Evolutionary conservation across 2,797 vertebrate species (phyloP), one percentile per base, ranked within the genome.

Genomic region (Phalloptychus januarius): DNA sequence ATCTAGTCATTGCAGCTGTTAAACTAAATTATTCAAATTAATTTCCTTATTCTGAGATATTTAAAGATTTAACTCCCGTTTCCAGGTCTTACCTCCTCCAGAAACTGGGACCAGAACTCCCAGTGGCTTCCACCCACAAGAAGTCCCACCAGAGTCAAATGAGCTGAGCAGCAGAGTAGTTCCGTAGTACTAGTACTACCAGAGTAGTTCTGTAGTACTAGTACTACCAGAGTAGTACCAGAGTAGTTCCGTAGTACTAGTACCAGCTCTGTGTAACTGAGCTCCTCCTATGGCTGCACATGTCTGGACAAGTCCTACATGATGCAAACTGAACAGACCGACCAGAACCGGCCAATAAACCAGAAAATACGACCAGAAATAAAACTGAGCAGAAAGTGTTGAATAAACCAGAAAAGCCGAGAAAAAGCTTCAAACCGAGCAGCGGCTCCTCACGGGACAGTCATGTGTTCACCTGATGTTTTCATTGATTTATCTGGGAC

Each of bases 261-360:
- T 45, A 40, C 10, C 71, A 23, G 25, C 5, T 2, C 42, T 0
- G 28, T 16, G 2, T 36, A 8, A 36, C 15, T 5, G 31, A 67
- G 63, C 58, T 73, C 75, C 73, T 75, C 73, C 75, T 73, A 48
- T 40, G 36, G 70, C 20, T 31, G 70, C 8, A 77, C 79, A 77
- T 28, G 79, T 70, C 79, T 48, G 71, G 75, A 81, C 79, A 77
- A 33, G 76, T 54, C 28, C 75, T n/a, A 28, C 4, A 10, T 31
- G 36, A 54, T 7, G 36, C 38, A 40, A 38, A 6, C 65, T 42
- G 7, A 52, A 52, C 42, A n/a, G 20, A 48, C 72, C 18, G 72
- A 74, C 50, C 71, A 23, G 18, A 65, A 65, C 61, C 7, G 18
- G 33, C 3, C 33, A 65, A 65, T 20, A 65, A 65, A 36, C 16